Percentiles rank a stretch among this genome's conserved stretches.
Conservation (phyloP, 2,797 vertebrate genomes). For the Myiotriccus ornatus region DNA sequence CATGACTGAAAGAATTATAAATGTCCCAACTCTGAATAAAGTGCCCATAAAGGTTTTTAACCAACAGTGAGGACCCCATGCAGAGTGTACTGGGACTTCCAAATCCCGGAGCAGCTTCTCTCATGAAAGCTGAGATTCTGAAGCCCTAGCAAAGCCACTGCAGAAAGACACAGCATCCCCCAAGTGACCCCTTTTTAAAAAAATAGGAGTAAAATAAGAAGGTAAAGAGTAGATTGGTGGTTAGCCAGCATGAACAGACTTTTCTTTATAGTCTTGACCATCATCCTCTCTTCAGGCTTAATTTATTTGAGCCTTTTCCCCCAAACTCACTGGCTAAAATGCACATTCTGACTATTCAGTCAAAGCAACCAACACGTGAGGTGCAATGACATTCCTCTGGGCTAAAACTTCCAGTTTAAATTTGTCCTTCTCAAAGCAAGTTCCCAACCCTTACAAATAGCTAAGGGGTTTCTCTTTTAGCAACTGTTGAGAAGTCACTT, state of each 20-base stretch:
- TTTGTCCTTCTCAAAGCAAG: not conserved
- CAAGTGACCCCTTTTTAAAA: not conserved
- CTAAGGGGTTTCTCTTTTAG: not conserved
- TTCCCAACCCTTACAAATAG: not conserved
- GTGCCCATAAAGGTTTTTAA: not conserved
- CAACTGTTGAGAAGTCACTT: not conserved
- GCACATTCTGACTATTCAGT: not conserved
- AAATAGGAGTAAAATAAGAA: not conserved
- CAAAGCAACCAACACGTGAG: not conserved
- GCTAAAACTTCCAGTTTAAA: not conserved
- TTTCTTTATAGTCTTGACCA: not conserved
- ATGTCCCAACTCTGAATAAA: not conserved
- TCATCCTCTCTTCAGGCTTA: not conserved
- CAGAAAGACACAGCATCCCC: not conserved
- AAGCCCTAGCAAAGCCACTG: not conserved
- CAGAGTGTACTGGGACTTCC: not conserved
- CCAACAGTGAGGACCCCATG: not conserved
- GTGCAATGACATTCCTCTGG: not conserved
- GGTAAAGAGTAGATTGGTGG: not conserved
- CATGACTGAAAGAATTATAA: not conserved
- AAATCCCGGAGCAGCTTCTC: not conserved
- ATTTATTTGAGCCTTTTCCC: not conserved
- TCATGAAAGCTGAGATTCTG: not conserved
- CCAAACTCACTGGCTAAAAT: not conserved
- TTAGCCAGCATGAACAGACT: not conserved